Evolutionary conservation across 1,140 invertebrate species (phyloP).

Genomic region (Brachionus asplanchnoidis): DNA sequence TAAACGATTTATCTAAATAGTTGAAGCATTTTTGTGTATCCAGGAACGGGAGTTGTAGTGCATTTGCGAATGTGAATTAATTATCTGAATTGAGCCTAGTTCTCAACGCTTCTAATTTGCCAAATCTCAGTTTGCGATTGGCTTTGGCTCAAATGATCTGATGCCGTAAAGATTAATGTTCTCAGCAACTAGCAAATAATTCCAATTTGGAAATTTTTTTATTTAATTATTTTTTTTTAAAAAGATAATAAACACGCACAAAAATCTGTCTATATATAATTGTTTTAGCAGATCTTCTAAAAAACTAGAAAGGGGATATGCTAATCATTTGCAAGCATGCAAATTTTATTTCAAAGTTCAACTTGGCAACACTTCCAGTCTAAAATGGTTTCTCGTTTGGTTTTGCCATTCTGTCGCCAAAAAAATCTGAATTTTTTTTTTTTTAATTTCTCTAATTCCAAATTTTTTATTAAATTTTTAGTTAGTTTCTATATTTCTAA

Average conservation of each 20-base stretch:
- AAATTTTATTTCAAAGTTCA: neutral
- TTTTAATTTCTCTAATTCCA: no score
- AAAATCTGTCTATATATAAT: neutral
- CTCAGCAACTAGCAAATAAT: neutral
- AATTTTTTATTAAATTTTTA: no score
- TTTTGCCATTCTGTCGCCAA: no score
- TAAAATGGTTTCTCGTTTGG: neutral
- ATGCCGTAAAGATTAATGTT: neutral
- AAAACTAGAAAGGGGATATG: neutral
- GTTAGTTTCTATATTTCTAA: no score
- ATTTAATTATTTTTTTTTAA: neutral
- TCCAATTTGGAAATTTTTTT: neutral
- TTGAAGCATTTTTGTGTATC: neutral
- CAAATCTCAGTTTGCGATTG: neutral
- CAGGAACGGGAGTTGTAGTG: neutral
- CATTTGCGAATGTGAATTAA: slow-evolving; percentile 1
- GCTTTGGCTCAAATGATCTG: neutral
- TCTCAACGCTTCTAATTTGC: neutral
- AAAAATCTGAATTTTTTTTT: no score
- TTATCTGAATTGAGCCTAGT: neutral
- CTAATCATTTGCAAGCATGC: neutral
- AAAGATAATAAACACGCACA: slow-evolving; percentile 1
- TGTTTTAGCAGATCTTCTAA: neutral
- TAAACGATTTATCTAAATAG: neutral
- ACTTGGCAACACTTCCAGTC: neutral